Evolutionary conservation across 2,113 vertebrate species (phyloP).

Genomic region (Gallinago undulata): DNA sequence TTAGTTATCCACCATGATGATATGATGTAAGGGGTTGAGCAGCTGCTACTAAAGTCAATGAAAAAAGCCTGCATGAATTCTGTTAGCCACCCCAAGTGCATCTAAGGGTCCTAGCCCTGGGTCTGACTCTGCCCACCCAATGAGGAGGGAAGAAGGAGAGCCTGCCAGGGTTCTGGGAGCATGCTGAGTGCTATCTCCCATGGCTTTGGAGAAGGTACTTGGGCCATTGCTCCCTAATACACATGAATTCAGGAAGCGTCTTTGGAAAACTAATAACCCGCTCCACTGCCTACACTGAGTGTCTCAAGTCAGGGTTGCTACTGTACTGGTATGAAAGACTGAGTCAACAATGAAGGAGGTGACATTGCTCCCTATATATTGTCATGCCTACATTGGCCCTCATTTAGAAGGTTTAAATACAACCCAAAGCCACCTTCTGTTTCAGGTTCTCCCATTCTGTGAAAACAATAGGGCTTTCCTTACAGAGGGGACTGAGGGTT

Average conservation of each 20-base stretch:
- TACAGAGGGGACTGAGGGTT: background rate
- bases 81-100: background rate
- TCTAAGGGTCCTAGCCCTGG: background rate
- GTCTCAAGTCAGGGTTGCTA: background rate
- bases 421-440: background rate
- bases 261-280: background rate
- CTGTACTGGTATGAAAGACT: background rate
- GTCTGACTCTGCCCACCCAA: background rate
- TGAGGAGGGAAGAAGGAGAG: background rate
- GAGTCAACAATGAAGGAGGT: background rate
- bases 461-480: accelerated
- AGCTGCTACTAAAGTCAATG: constrained; percentile 16
- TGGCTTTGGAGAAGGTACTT: background rate
- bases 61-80: background rate
- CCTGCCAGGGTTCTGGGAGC: background rate
- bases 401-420: background rate
- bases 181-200: background rate
- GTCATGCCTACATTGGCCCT: background rate
- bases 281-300: background rate
- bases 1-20: background rate
- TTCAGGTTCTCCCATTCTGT: background rate
- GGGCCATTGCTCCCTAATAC: background rate
- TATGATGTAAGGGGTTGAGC: background rate
- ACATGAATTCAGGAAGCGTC: background rate
- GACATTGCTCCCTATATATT: background rate